Evolutionary conservation across 2,797 vertebrate species (phyloP).

Genomic region (Dipus sagitta): DNA sequence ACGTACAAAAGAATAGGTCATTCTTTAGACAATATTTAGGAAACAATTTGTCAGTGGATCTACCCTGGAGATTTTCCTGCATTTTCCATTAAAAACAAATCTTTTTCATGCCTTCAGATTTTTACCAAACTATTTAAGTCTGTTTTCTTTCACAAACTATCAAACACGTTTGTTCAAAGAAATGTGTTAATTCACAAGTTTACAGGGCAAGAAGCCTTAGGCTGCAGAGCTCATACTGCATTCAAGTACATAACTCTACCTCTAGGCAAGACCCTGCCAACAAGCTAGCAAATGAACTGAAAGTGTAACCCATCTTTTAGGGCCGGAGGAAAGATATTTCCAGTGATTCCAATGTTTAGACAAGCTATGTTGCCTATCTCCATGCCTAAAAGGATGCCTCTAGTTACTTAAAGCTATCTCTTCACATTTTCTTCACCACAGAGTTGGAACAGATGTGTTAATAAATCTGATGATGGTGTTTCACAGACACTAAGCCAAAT

Average conservation of each 20-base stretch:
- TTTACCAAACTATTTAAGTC: constrained; percentile 64
- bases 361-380: neutral
- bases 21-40: constrained; percentile 13
- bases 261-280: constrained; percentile 59
- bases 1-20: constrained; percentile 29
- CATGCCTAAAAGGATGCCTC: constrained; percentile 54
- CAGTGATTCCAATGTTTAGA: constrained; percentile 38
- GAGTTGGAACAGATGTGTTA: constrained; percentile 1
- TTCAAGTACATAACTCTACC: constrained; percentile 60
- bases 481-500: constrained; percentile 35
- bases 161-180: constrained; percentile 73
- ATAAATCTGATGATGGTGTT: constrained; percentile 23
- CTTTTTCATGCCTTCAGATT: constrained; percentile 55
- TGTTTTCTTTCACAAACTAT: constrained; percentile 78
- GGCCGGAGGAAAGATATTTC: constrained; percentile 50
- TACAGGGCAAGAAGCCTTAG: constrained; percentile 37
- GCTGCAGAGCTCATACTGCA: constrained; percentile 47
- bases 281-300: constrained; percentile 20
- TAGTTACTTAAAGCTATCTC: constrained; percentile 54
- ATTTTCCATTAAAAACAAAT: constrained; percentile 49
- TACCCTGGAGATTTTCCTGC: constrained; percentile 39
- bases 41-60: constrained; percentile 44
- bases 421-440: constrained; percentile 51
- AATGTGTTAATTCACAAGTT: constrained; percentile 75
- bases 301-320: constrained; percentile 36